Percentiles rank a stretch among this genome's conserved stretches.
Evolutionary conservation across 2,888 invertebrate genomes (phyloP).

Genomic region (Pseudococcus viburni): DNA sequence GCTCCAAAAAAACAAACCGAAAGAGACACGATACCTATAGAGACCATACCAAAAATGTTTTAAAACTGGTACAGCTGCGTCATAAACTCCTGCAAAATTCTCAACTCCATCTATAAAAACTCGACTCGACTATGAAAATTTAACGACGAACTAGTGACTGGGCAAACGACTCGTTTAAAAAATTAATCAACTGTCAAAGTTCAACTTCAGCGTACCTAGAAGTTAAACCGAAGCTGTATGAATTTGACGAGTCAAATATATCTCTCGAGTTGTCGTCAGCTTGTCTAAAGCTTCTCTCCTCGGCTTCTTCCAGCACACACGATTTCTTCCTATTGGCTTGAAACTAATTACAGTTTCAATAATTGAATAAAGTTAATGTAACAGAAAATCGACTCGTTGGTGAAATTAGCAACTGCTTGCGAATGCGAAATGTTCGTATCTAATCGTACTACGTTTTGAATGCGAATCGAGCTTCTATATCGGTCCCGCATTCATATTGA

Average conservation of each 20-base stretch:
- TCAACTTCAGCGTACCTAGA: background rate
- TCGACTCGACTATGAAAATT: background rate
- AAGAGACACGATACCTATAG: too few relatives aligned
- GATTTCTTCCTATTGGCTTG: background rate
- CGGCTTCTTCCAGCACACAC: background rate
- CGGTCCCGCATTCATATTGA: background rate
- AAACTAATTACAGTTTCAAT: conserved; percentile 17
- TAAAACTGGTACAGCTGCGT: too few relatives aligned
- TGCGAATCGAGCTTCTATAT: background rate
- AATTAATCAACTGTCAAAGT: background rate
- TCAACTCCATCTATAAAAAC: background rate
- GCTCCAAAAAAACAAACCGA: too few relatives aligned
- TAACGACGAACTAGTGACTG: background rate
- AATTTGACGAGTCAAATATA: background rate
- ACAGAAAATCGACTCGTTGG: conserved; percentile 21
- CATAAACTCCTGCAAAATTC: background rate
- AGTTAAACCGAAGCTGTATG: background rate
- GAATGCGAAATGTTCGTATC: background rate
- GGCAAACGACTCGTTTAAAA: conserved; percentile 22
- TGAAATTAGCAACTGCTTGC: background rate
- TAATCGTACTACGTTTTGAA: background rate
- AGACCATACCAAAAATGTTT: too few relatives aligned
- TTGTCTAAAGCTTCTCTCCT: background rate
- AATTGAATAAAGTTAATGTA: conserved; percentile 31
- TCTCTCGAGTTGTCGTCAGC: background rate